phyloP scores from a whole-genome alignment of 2,797 vertebrate genomes.

The Adrianichthys oophorus region DNA sequence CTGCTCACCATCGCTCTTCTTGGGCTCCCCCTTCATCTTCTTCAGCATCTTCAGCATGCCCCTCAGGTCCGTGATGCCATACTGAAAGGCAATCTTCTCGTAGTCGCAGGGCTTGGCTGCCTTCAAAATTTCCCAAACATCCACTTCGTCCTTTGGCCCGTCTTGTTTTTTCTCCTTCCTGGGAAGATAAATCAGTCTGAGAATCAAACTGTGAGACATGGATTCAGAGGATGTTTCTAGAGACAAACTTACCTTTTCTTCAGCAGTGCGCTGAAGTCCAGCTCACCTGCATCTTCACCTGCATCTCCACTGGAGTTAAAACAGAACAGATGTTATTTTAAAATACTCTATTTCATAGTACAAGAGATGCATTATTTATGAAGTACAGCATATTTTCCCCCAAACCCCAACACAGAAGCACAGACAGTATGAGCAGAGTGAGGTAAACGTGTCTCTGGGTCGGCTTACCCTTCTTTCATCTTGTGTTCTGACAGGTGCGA shows the following conservation, averaged over 20 bases:
- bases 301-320: conserved; percentile 73
- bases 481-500: conserved; percentile 34
- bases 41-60: conserved; percentile 90
- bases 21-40: conserved; percentile 86
- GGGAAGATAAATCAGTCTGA: background rate
- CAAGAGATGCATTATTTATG: too few species aligned
- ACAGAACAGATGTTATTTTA: background rate
- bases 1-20: conserved; percentile 83
- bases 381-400: conserved; percentile 8
- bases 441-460: background rate
- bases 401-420: conserved; percentile 14
- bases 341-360: background rate
- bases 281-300: conserved; percentile 81
- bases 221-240: background rate
- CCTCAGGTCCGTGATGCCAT: conserved; percentile 91
- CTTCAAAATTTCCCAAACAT: conserved; percentile 88
- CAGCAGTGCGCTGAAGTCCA: conserved; percentile 89
- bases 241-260: conserved; percentile 84
- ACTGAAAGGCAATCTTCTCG: conserved; percentile 90
- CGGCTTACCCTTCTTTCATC: conserved; percentile 30
- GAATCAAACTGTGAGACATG: background rate
- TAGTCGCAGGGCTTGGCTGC: conserved; percentile 88
- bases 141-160: conserved; percentile 79
- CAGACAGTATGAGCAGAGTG: background rate
- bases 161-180: conserved; percentile 73